A percentile compares a stretch with the other conserved stretches of the same genome.
phyloP scores from a whole-genome alignment of 2,888 invertebrate species.

The Sympetrum striolatum region DNA sequence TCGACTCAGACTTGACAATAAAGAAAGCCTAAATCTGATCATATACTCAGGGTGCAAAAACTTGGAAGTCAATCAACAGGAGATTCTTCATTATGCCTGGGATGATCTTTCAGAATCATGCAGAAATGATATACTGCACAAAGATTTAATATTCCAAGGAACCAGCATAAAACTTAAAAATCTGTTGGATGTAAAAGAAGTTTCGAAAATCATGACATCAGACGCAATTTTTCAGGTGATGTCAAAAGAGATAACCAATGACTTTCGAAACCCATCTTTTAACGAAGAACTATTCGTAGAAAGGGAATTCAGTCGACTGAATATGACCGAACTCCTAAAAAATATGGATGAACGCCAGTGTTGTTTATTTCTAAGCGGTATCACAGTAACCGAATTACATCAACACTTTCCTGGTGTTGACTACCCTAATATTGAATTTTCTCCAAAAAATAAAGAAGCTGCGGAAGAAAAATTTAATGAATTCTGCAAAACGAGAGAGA shows the following conservation, averaged over 20 bases:
- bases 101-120: neutral
- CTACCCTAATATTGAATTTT: neutral
- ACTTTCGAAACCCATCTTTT: neutral
- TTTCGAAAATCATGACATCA: neutral
- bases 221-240: neutral
- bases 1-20: neutral
- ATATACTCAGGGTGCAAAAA: neutral
- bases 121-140: neutral
- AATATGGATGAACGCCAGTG: neutral
- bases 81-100: neutral
- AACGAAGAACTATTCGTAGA: neutral
- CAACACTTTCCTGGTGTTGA: neutral
- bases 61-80: neutral
- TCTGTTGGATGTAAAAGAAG: neutral
- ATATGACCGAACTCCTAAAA: neutral
- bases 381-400: neutral
- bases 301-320: neutral
- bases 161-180: neutral
- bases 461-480: neutral
- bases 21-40: neutral
- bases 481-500: neutral
- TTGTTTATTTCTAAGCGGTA: neutral
- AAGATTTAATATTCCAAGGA: neutral
- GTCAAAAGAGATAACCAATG: neutral
- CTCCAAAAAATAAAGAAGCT: neutral